Evolutionary conservation across 2,888 invertebrate species (phyloP), one percentile per base, ranked within the genome.

Genomic region (Phaedon cochleariae): DNA sequence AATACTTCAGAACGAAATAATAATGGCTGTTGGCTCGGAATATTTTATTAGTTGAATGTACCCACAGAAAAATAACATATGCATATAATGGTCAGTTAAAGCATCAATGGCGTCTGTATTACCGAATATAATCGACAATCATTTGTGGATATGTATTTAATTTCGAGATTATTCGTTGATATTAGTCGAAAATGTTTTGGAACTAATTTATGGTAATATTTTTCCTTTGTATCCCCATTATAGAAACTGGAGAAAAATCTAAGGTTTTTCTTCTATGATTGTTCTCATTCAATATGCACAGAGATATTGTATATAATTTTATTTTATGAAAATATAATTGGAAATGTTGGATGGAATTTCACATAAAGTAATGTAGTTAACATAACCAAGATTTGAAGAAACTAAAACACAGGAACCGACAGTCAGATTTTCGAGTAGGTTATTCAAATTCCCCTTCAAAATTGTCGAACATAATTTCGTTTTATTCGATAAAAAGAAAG

Each of bases 61-160:
- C 66, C 66, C 66, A 66, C 62, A 66, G 67, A 67, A 67, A 67
- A 67, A 49, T 64, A 68, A 65, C 68, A 68, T 68, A 68, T 68
- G 68, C 68, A 46, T 58, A 57, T 65, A 65, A 68, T 68, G 65
- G 68, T 65, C 65, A 68, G 65, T 65, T 65, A 65, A 65, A 63
- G 58, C 62, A 68, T 64, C 64, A 54, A 67, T 64, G 64, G 52
- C 64, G 64, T 64, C 62, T 64, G 58, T 67, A 62, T 67, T 61
- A 67, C 53, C 51, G 64, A 54, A 64, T 57, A 64, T 67, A 64
- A 67, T 67, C 53, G 65, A 48, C 59, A 34, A 45, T 58, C 67
- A 53, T 64, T 67, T 64, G 63, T 62, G 45, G 20, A 55, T 49
- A 61, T 65, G 51, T 58, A 58, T 65, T 65, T 58, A 59, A 61